Evolutionary conservation across 1,140 invertebrate genomes (phyloP), one percentile per base, ranked within the genome.

Genomic region (Ylistrum balloti): DNA sequence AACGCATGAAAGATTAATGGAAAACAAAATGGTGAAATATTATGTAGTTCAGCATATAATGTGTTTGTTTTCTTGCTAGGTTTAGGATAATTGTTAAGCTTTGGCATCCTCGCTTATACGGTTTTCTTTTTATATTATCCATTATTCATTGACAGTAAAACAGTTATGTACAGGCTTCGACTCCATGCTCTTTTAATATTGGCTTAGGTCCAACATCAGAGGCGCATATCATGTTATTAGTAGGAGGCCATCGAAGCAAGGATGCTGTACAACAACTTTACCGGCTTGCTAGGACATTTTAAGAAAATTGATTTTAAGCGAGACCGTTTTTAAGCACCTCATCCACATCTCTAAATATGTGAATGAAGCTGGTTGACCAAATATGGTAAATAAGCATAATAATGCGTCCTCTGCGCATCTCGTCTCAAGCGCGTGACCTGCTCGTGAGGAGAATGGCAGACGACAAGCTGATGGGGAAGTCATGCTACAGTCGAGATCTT

Each of bases 341-440:
- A 74, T 74, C 56, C 56, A 5, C 56, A 74, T 74, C 56, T 5
- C 56, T 74, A 74, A 74, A 74, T 74, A 74, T 74, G 56, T 74
- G 56, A 74, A 74, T 74, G 56, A 74, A 74, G 56, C 56, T 74
- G 11, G 56, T 28, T 74, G 56, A 74, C 56, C 56, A 74, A 74
- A 74, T 74, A 74, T 74, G 56, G 56, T 74, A 74, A 74, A 74
- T 74, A 74, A 74, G 56, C 56, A 74, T 74, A 74, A 74, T 74
- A 74, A 74, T 74, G 56, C 56, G 56, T 74, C 56, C 56, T 74
- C 56, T 74, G 56, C 56, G 56, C 56, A 74, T 74, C 56, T 74
- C 56, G 56, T 74, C 56, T 74, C 56, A 74, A 74, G 56, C 56
- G 56, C 56, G 56, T 74, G 56, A 74, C 56, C 56, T 74, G 56